phyloP scores from a whole-genome alignment of 2,797 vertebrate species.

The Microctenopoma steveboyesi region DNA sequence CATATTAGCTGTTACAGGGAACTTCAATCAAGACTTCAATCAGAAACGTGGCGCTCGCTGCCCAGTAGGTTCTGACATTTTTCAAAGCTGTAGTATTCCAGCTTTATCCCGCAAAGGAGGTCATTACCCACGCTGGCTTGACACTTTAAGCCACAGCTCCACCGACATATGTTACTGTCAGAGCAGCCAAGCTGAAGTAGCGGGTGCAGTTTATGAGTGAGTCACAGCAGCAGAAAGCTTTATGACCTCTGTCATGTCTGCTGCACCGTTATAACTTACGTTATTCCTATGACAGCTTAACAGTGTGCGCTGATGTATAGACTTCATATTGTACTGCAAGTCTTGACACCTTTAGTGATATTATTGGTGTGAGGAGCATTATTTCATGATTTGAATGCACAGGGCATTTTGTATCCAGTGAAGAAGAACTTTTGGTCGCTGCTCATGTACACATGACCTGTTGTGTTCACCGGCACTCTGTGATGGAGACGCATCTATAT shows the following conservation, averaged over 20 bases:
- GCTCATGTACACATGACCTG: constrained; percentile 34
- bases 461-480: constrained; percentile 53
- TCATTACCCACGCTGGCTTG: constrained; percentile 38
- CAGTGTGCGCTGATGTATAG: constrained; percentile 54
- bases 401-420: constrained; percentile 41
- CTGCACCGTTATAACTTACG: constrained; percentile 61
- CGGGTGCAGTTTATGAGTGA: constrained; percentile 56
- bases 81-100: constrained; percentile 19
- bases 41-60: neutral
- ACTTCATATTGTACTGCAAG: constrained; percentile 47
- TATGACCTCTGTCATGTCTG: constrained; percentile 71
- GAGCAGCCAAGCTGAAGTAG: constrained; percentile 58
- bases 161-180: constrained; percentile 56
- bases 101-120: constrained; percentile 10
- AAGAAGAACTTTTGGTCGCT: constrained; percentile 30
- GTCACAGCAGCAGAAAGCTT: constrained; percentile 65
- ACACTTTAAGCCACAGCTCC: constrained; percentile 34
- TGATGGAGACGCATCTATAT: constrained; percentile 54
- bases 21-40: constrained; percentile 3
- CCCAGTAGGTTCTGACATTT: constrained; percentile 12
- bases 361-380: constrained; percentile 26
- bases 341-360: constrained; percentile 63
- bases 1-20: constrained; percentile 8
- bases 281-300: constrained; percentile 61
- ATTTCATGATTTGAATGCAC: constrained; percentile 43